Evolutionary conservation across 2,797 vertebrate genomes (phyloP).

Genomic region (Meda fulgida): DNA sequence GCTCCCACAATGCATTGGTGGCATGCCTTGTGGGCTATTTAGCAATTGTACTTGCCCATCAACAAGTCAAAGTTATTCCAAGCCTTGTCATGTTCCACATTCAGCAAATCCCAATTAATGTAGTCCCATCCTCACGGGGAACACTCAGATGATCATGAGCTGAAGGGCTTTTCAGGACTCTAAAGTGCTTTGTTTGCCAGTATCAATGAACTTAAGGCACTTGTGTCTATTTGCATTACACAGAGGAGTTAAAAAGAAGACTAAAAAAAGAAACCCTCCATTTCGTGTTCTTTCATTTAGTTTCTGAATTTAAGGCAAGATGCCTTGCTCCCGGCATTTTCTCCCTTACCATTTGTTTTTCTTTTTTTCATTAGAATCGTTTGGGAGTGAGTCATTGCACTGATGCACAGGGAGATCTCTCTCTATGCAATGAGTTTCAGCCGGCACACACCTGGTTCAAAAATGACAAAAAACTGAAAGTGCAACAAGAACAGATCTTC

Average conservation of each 20-base stretch:
- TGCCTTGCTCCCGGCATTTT: slow-evolving; percentile 53
- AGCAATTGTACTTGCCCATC: slow-evolving; percentile 49
- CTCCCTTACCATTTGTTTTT: too few relatives aligned
- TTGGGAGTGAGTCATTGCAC: slow-evolving; percentile 17
- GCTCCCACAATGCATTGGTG: slow-evolving; percentile 48
- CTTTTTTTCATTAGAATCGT: not conserved
- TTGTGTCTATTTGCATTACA: slow-evolving; percentile 59
- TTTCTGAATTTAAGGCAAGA: slow-evolving; percentile 60
- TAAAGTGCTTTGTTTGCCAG: slow-evolving; percentile 52
- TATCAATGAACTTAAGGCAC: slow-evolving; percentile 53
- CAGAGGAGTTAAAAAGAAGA: slow-evolving; percentile 26
- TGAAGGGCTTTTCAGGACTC: slow-evolving; percentile 27
- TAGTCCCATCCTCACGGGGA: slow-evolving; percentile 19
- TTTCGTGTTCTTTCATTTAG: slow-evolving; percentile 53
- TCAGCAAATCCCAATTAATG: slow-evolving; percentile 52
- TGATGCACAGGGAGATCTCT: not conserved
- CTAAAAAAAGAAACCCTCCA: slow-evolving; percentile 45
- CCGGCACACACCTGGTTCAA: not conserved
- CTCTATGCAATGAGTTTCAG: not conserved
- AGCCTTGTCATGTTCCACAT: slow-evolving; percentile 52
- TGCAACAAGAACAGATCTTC: not conserved
- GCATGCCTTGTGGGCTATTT: slow-evolving; percentile 52
- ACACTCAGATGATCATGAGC: slow-evolving; percentile 39
- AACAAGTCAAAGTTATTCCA: slow-evolving; percentile 56
- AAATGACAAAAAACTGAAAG: not conserved